Percentiles rank a stretch among this genome's conserved stretches.
These are phyloP conservation scores for Calameuta idolon DNA, from an alignment of 2,888 invertebrate species.

Conservation along the genomic window DNA sequence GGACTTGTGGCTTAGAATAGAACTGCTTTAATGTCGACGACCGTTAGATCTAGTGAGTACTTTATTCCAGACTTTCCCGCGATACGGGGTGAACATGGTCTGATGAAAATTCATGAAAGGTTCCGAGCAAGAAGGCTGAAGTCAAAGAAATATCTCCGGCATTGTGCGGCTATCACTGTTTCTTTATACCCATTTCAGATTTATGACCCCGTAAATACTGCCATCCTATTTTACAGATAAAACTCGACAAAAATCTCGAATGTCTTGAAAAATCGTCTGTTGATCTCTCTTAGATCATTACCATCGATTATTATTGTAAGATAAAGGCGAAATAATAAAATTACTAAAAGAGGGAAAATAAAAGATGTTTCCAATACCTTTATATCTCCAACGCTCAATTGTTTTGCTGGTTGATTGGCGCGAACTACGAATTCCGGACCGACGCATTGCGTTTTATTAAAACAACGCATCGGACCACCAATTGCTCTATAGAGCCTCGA, in stretches of 20 bases:
- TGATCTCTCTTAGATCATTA: not conserved
- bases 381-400: constrained; percentile 72
- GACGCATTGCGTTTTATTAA: constrained; percentile 68
- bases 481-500: constrained; percentile 77
- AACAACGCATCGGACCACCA: constrained; percentile 65
- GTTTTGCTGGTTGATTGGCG: constrained; percentile 75
- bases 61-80: not conserved
- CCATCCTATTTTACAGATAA: not conserved
- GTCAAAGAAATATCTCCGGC: not conserved
- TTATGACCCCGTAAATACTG: not conserved
- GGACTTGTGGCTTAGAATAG: not conserved
- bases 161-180: constrained; percentile 1
- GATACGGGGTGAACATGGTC: not conserved
- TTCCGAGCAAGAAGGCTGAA: not conserved
- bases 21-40: not conserved
- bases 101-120: constrained; percentile 6
- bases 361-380: constrained; percentile 62
- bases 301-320: not conserved
- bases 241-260: not conserved
- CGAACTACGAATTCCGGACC: constrained; percentile 84
- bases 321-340: not conserved
- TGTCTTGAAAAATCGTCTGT: not conserved
- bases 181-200: not conserved
- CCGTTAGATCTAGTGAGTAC: constrained; percentile 1
- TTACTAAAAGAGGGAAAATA: not conserved